These are phyloP conservation scores for Apis laboriosa DNA, from an alignment of 1,140 invertebrate species.

Conservation along the genomic window DNA sequence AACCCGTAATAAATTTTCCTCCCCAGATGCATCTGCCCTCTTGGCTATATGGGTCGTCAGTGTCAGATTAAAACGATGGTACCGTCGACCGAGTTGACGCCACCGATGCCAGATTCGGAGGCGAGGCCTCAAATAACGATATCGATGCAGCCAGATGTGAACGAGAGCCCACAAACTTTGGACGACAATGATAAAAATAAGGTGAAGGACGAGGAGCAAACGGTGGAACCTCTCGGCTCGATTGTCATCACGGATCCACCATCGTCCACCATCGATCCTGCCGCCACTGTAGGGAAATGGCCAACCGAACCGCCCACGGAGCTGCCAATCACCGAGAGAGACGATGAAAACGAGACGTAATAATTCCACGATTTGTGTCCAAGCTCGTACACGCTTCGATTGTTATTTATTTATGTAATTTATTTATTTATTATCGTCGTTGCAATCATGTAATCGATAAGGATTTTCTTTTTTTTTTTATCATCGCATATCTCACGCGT, in stretches of 20 bases:
- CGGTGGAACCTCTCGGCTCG: constrained; percentile 68
- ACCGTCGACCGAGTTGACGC: constrained; percentile 74
- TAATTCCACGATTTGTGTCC: neutral
- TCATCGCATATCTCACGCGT: neutral
- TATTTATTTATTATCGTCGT: constrained; percentile 59
- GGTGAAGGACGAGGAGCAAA: constrained; percentile 60
- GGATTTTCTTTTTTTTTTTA: neutral
- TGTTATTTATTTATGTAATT: constrained; percentile 56
- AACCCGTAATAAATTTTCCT: constrained; percentile 4
- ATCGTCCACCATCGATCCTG: constrained; percentile 68
- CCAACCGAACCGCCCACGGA: constrained; percentile 75
- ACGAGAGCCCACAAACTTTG: constrained; percentile 52
- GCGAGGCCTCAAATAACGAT: constrained; percentile 15
- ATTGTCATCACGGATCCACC: constrained; percentile 75
- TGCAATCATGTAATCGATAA: constrained; percentile 3
- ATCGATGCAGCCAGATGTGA: constrained; percentile 28
- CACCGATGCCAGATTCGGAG: constrained; percentile 68
- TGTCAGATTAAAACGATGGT: constrained; percentile 76
- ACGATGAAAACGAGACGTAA: constrained; percentile 78
- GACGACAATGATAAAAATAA: constrained; percentile 51
- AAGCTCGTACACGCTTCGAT: neutral
- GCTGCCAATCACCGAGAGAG: constrained; percentile 66
- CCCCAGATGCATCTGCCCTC: constrained; percentile 74
- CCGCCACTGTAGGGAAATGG: constrained; percentile 79
- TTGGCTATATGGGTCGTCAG: constrained; percentile 76